These are phyloP conservation scores for Pachypanchax playfairii DNA, from an alignment of 2,113 vertebrate genomes.

Conservation along the genomic window DNA sequence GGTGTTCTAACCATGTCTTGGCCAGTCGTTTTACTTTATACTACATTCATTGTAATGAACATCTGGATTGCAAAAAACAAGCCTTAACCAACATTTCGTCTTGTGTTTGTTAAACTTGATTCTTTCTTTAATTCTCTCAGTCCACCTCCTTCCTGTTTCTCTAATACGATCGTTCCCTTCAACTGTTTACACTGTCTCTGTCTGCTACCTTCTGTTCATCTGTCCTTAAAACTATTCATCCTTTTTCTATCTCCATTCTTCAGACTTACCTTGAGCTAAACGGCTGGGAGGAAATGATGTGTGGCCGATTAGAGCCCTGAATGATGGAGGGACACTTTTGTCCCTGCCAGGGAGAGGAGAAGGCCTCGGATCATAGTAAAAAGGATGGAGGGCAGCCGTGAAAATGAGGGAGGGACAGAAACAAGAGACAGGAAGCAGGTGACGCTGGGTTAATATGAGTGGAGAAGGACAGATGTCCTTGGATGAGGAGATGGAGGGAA, in stretches of 20 bases:
- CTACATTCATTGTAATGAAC: too few relatives aligned
- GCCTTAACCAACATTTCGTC: too few relatives aligned
- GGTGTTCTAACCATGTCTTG: too few relatives aligned
- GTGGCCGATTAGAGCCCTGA: conserved; percentile 38
- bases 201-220: conserved; percentile 1
- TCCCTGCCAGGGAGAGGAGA: not conserved
- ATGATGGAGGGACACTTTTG: conserved; percentile 25
- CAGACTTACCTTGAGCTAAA: conserved; percentile 63
- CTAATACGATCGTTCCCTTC: conserved; percentile 1
- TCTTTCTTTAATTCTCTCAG: not conserved
- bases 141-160: not conserved
- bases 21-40: too few relatives aligned
- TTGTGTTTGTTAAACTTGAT: too few relatives aligned
- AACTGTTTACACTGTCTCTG: not conserved
- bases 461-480: conserved; percentile 41
- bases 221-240: conserved; percentile 21
- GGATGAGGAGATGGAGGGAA: conserved; percentile 21
- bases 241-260: conserved; percentile 11
- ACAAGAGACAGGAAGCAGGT: conserved; percentile 1
- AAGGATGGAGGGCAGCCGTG: conserved; percentile 1
- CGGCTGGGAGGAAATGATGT: conserved; percentile 37
- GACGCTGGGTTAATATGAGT: conserved; percentile 54
- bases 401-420: not conserved
- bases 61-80: too few relatives aligned
- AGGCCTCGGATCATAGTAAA: conserved; percentile 7